These are phyloP conservation scores for Lepisosteus osseus DNA, from an alignment of 2,113 vertebrate species.

Conservation along the genomic window DNA sequence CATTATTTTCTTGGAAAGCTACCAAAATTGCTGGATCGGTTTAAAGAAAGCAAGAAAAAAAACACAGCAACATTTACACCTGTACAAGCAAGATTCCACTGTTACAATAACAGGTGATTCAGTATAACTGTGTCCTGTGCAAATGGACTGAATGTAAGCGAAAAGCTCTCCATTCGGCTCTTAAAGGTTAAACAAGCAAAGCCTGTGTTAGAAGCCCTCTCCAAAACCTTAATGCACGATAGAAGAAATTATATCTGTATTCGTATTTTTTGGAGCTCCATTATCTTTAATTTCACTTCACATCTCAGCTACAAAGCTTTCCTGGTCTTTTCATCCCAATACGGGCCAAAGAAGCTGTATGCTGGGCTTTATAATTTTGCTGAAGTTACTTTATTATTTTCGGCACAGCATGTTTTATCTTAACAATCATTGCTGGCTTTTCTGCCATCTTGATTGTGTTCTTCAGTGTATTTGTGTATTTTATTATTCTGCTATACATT, in stretches of 20 bases:
- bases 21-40: too few species aligned
- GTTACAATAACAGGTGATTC: conserved; percentile 52
- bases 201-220: too few species aligned
- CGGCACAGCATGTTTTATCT: neutral
- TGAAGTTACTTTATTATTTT: neutral
- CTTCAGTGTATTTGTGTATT: conserved; percentile 8
- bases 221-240: too few species aligned
- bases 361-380: neutral
- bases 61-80: conserved; percentile 42
- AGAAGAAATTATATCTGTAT: too few species aligned
- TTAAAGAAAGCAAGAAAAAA: conserved; percentile 9
- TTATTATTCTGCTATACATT: neutral
- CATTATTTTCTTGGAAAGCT: too few species aligned
- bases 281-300: too few species aligned
- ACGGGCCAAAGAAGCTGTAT: neutral
- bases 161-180: too few species aligned
- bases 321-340: neutral
- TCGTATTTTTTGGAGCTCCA: too few species aligned
- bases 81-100: conserved; percentile 49
- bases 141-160: too few species aligned
- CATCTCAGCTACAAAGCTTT: too few species aligned
- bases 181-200: too few species aligned
- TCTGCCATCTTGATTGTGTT: conserved; percentile 6
- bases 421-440: neutral
- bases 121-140: too few species aligned